Evolutionary conservation across 2,113 vertebrate species (phyloP), one percentile per base, ranked within the genome.

Genomic region (Herpetotheres cachinnans): DNA sequence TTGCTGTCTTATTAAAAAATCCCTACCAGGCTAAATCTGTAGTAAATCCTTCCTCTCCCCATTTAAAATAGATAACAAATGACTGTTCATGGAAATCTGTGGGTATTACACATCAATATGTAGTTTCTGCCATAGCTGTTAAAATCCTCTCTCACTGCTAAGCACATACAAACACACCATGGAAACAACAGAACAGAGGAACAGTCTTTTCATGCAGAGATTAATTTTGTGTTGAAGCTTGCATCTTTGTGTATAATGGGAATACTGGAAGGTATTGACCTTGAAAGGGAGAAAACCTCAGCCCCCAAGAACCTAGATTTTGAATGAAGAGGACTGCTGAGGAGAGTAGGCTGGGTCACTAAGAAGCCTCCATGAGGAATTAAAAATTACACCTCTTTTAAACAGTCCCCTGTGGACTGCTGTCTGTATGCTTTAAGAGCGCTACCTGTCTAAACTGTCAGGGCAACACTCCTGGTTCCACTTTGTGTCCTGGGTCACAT

Each of bases 41-140:
- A 86, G n/a, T 94, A 91, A 96, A 94, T 90, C 73, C 89, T 97
- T 44, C 21, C 59, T 90, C 83, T 95, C 27, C 34, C 89, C 85
- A 63, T 38, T 74, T 36, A 90, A 96, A 97, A 79, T 47, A 89
- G 20, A 11, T 83, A 83, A 76, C 4, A 80, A 95, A 94, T 50
- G 17, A 72, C 69, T 73, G 52, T 46, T 69, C 27, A 55, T 52
- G 15, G 59, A 61, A 91, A 89, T 12, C 4, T 55, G 20, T 46
- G 14, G 11, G 8, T 63, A 55, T 12, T 42, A 36, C n/a, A 38
- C 14, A 70, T 26, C 46, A 74, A 24, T 46, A 81, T 10, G 30
- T 15, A 54, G 25, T 26, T 62, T 58, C 58, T 62, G 13, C 10
- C 7, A 1, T 15, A 92, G 46, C 5, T 73, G 9, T 27, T 38